Evolutionary conservation across 2,113 vertebrate genomes (phyloP), one percentile per base, ranked within the genome.

Genomic region (Hippocampus abdominalis): DNA sequence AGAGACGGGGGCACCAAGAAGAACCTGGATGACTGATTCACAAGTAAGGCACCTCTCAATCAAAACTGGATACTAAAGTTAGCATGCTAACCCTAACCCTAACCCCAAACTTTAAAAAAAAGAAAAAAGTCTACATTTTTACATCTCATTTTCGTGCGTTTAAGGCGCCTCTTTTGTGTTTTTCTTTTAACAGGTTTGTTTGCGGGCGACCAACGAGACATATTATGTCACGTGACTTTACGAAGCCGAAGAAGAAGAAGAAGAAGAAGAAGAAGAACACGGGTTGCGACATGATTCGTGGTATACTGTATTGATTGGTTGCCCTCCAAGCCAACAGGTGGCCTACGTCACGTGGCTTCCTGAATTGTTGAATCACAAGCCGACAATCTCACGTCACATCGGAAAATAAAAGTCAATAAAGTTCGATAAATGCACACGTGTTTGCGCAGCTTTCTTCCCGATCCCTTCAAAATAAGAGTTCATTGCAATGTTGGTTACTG

Each of bases 1-100:
- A 70, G 90, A 46, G 88, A 90, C 2, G 87, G 82, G 18, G 54
- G 81, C 1, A 60, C 81, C 64, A 90, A 89, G 72, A 90, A 88
- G 68, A 64, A 74, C 60, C 75, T 87, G 74, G 89, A 90, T 0
- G 87, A 91, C 63, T 89, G 74, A 91, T 8, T 20, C 32, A 8
- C 25, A 27, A 61, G 32, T 36, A 27, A 32, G 25, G 2, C 15
- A 9, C 3, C 60, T 9, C 15, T 15, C 61, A 39, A 12, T 63
- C 29, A 40, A 21, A 39, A 13, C 59, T 32, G 27, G 11, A 29
- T 32, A 27, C 27, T 61, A 36, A 61, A 32, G 59, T 13, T 36
- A 15, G 27, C 25, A 61, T 4, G 8, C 32, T 40, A 63, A 5
- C 48, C 8, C 2, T 18, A 49, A 49, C 18, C n/a, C n/a, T n/a